Evolutionary conservation across 2,113 vertebrate genomes (phyloP), one percentile per base, ranked within the genome.

Genomic region (Bubo blakistoni): DNA sequence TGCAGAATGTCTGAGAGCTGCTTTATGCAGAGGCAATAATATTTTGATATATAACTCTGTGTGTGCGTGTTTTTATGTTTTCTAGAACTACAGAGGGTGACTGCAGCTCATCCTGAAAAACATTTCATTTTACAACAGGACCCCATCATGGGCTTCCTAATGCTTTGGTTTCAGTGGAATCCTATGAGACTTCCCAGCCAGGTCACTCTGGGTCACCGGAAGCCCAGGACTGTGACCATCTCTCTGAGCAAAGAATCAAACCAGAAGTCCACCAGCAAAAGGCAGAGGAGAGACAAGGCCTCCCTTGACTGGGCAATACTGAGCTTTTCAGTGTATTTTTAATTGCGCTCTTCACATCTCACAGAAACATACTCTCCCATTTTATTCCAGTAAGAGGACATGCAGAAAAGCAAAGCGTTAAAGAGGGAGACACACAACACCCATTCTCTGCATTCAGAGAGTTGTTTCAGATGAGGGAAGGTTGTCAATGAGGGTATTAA

Each of bases 1-100:
- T 90, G 94, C 63, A 78, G 94, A 73, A 34, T 15, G 57, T n/a
- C 72, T 69, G 66, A 73, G 46, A 94, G 62, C 62, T 80, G 61
- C 55, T 73, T 24, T 21, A 40, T 34, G 26, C 59, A 73, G 66
- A 69, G 10, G 44, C 61, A 94, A 78, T 85, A 86, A 92, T 65
- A 88, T 93, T 95, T 92, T 84, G 9, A 57, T 81, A 86, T 2
- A 21, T 40, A 95, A 52, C 15, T 71, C 47, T 12, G 63, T 85
- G 46, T 62, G 18, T 0, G 1, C 0, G 1, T 81, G 62, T 4
- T 38, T 83, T 79, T 88, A 5, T 66, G 27, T 87, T 81, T 81
- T 19, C 32, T 49, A 65, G 16, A 81, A 42, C 22, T 76, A 24
- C 24, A 46, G 40, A 81, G 38, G 57, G 65, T 57, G 16, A 17